phyloP scores from a whole-genome alignment of 2,888 invertebrate species.

The Agrochola macilenta region DNA sequence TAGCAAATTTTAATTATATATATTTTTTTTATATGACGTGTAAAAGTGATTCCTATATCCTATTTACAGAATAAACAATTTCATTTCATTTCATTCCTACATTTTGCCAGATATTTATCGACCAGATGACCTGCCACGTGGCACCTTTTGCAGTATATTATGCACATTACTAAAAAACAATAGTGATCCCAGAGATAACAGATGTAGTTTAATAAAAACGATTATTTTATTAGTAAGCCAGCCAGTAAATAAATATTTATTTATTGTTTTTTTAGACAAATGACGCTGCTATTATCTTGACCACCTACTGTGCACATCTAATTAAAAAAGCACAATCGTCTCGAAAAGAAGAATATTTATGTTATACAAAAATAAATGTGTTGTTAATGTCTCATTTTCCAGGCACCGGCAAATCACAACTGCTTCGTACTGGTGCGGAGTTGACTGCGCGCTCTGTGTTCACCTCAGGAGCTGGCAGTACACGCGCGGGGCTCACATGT shows the following conservation, averaged over 20 bases:
- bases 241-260: background rate
- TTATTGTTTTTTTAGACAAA: too few species aligned
- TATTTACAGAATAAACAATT: too few species aligned
- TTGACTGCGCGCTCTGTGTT: constrained; percentile 94
- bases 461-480: constrained; percentile 96
- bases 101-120: background rate
- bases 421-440: constrained; percentile 92
- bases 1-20: too few species aligned
- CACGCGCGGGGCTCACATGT: constrained; percentile 97
- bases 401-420: constrained; percentile 97
- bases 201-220: background rate
- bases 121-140: background rate
- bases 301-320: background rate
- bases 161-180: background rate
- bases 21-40: too few species aligned
- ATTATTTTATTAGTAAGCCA: background rate
- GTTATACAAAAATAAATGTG: background rate
- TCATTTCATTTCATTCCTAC: too few species aligned
- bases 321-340: background rate
- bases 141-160: background rate
- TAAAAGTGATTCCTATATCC: too few species aligned
- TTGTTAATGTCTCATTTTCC: constrained; percentile 59
- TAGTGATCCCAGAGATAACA: background rate
- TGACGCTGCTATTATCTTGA: background rate
- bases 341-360: background rate